Evolutionary conservation across 1,140 invertebrate genomes (phyloP), one percentile per base, ranked within the genome.

Genomic region (Aphis craccivora): DNA sequence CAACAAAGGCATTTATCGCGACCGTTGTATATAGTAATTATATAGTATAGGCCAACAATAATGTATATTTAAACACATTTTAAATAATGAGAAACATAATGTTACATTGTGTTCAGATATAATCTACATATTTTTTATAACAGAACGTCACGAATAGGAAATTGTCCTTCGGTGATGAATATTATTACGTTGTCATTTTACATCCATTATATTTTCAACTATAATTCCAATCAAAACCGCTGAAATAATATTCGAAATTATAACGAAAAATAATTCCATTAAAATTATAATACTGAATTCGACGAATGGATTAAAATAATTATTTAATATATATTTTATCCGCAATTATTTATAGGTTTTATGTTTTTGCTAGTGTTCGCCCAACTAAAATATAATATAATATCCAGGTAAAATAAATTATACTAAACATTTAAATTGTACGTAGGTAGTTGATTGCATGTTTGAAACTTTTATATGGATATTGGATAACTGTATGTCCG

Each of bases 101-200:
- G 7, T 89, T 51, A 37, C 30, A 22, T 53, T 51, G 35, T 35
- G 88, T 89, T 89, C 14, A 25, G 88, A 89, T 53, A 20, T 25
- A 40, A 89, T 89, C 88, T 37, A 53, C 6, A 40, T 37, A 37
- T 23, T n/a, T 88, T 89, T 55, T 89, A 89, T 55, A 55, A 89
- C 51, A 14, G 23, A 53, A 35, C 35, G 88, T 37, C 51, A 89
- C 88, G 88, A 89, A 89, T 89, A 89, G 51, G 51, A 51, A 89
- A 89, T 55, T 89, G 53, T 14, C 43, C 87, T 53, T 53, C 45
- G 4, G 9, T 25, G 35, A 37, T 37, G 48, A 89, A 89, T 89
- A 89, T 53, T 45, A 86, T 86, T 86, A 35, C 35, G 22, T 35
- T 35, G 30, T 53, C 87, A 23, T 89, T 37, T 37, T 23, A 30